Percentiles rank a stretch among this genome's conserved stretches.
These are phyloP conservation scores for Mareca strepera DNA, from an alignment of 2,797 vertebrate species.

Conservation along the genomic window DNA sequence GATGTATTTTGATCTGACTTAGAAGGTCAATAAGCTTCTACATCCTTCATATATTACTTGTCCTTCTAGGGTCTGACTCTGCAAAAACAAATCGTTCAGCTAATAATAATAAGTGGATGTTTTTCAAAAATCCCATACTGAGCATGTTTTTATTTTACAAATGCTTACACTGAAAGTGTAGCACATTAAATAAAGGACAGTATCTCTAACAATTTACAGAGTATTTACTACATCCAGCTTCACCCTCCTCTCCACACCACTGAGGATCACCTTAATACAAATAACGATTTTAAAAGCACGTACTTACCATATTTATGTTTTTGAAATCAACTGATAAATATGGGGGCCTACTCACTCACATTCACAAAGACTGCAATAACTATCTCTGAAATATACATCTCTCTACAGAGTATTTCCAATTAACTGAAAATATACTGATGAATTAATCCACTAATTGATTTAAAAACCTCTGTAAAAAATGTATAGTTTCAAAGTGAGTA, in stretches of 20 bases:
- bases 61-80: neutral
- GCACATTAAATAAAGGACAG: neutral
- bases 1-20: neutral
- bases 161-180: neutral
- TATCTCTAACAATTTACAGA: neutral
- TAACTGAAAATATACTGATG: neutral
- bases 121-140: neutral
- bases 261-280: neutral
- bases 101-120: neutral
- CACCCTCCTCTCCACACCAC: neutral
- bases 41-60: neutral
- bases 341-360: neutral
- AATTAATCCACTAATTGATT: neutral
- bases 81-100: neutral
- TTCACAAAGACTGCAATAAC: neutral
- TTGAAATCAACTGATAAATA: neutral
- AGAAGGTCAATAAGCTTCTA: conserved; percentile 10
- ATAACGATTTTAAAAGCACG: neutral
- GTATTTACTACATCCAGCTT: neutral
- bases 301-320: neutral
- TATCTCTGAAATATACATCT: neutral
- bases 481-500: neutral
- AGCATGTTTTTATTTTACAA: neutral
- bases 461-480: neutral
- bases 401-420: neutral